Conservation (phyloP, 2,113 vertebrate species). For the Empidonax traillii region DNA sequence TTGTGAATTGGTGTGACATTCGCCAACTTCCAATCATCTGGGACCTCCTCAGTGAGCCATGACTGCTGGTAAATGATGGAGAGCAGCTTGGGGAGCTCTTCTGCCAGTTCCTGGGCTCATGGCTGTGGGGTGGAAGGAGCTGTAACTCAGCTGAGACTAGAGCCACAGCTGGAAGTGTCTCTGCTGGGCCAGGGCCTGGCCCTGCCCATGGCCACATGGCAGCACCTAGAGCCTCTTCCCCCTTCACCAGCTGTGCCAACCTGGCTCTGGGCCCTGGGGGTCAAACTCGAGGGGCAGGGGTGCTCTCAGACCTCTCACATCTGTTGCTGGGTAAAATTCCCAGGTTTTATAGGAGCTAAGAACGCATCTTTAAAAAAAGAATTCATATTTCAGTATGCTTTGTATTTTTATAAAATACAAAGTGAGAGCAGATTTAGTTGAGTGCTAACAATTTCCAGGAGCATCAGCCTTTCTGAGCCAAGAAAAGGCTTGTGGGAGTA, state of each 20-base stretch:
- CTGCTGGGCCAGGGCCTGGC: background rate
- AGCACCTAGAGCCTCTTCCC: background rate
- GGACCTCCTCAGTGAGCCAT: too few relatives aligned
- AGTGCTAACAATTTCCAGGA: background rate
- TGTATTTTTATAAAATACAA: background rate
- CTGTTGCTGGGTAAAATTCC: background rate
- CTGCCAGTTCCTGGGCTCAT: too few relatives aligned
- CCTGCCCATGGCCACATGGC: rapidly evolving
- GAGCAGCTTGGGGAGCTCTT: too few relatives aligned
- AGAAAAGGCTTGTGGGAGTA: background rate
- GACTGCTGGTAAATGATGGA: too few relatives aligned
- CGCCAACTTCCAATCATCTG: too few relatives aligned
- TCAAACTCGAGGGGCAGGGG: rapidly evolving
- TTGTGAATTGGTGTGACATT: too few relatives aligned
- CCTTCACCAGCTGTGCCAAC: rapidly evolving
- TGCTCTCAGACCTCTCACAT: background rate
- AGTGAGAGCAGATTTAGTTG: background rate
- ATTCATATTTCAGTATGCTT: background rate
- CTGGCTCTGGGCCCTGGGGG: rapidly evolving
- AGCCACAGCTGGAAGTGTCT: background rate
- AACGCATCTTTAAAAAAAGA: background rate
- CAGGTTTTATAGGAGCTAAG: background rate
- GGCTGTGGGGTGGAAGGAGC: rapidly evolving
- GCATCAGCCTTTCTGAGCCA: background rate
- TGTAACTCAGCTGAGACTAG: rapidly evolving